Conservation (phyloP, 2,113 vertebrate genomes). For the Phaetusa simplex region DNA sequence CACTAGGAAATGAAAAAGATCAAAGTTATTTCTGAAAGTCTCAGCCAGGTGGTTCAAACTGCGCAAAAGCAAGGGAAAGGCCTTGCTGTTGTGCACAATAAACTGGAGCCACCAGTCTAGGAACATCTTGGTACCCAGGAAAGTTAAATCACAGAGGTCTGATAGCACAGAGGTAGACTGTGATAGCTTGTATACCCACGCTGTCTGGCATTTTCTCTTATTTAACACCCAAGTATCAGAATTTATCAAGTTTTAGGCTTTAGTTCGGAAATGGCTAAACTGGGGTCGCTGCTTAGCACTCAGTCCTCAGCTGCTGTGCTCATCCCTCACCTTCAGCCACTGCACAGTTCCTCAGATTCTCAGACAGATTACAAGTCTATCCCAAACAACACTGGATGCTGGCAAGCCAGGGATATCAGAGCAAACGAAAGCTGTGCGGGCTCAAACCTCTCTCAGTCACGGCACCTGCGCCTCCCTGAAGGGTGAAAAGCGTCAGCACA, state of each 20-base stretch:
- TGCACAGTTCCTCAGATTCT: neutral
- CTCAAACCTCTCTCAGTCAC: neutral
- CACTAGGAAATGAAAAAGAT: neutral
- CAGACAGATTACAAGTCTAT: neutral
- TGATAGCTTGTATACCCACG: neutral
- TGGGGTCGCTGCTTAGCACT: neutral
- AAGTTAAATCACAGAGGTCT: neutral
- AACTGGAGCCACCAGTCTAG: neutral
- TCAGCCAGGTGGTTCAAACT: neutral
- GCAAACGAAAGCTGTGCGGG: neutral
- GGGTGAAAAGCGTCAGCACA: neutral
- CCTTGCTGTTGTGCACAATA: neutral
- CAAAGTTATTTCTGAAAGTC: neutral
- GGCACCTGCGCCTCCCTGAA: neutral
- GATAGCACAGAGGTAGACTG: neutral
- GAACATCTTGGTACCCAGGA: neutral
- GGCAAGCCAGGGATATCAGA: neutral
- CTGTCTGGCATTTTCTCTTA: neutral
- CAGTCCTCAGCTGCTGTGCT: neutral
- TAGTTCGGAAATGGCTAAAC: neutral
- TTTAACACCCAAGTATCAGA: neutral
- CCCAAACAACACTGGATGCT: neutral
- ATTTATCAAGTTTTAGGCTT: neutral
- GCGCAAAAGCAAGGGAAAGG: neutral
- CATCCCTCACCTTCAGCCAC: neutral